A percentile compares a stretch with the other conserved stretches of the same genome.
Evolutionary conservation across 2,888 invertebrate genomes (phyloP).

Genomic region (Campoplex nolae): DNA sequence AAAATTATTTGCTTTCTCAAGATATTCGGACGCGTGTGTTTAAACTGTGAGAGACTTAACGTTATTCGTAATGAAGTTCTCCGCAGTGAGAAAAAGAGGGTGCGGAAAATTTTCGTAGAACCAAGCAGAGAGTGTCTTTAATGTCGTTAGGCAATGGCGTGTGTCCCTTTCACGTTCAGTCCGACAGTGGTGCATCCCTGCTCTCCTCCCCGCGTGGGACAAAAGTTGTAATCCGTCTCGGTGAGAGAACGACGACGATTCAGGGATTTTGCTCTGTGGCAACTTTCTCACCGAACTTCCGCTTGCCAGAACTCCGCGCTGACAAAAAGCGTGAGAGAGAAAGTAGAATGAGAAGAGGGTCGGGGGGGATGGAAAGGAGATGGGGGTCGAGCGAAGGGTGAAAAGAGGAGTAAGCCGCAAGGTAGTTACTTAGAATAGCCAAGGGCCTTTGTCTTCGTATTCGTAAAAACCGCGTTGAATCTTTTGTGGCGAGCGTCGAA

Average conservation of each 20-base stretch:
- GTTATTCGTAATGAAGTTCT: slow-evolving; percentile 57
- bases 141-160: slow-evolving; percentile 47
- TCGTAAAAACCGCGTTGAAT: background rate
- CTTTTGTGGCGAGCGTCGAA: background rate
- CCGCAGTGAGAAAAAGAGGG: slow-evolving; percentile 26
- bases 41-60: slow-evolving; percentile 31
- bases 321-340: slow-evolving; percentile 44
- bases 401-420: slow-evolving; percentile 58
- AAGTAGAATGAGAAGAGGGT: slow-evolving; percentile 3
- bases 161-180: slow-evolving; percentile 46
- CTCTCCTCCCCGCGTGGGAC: slow-evolving; percentile 24
- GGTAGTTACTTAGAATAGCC: slow-evolving; percentile 69
- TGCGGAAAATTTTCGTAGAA: slow-evolving; percentile 32
- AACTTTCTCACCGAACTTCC: slow-evolving; percentile 79
- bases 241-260: slow-evolving; percentile 72
- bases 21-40: slow-evolving; percentile 19
- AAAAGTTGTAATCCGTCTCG: slow-evolving; percentile 80
- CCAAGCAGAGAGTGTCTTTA: slow-evolving; percentile 12
- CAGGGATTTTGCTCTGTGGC: slow-evolving; percentile 73
- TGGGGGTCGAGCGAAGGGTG: slow-evolving; percentile 46
- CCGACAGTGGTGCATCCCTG: slow-evolving; percentile 20
- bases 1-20: slow-evolving; percentile 10
- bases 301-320: slow-evolving; percentile 61
- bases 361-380: slow-evolving; percentile 12
- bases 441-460: slow-evolving; percentile 67